Conservation (phyloP, 2,113 vertebrate genomes). For the Astur gentilis region DNA sequence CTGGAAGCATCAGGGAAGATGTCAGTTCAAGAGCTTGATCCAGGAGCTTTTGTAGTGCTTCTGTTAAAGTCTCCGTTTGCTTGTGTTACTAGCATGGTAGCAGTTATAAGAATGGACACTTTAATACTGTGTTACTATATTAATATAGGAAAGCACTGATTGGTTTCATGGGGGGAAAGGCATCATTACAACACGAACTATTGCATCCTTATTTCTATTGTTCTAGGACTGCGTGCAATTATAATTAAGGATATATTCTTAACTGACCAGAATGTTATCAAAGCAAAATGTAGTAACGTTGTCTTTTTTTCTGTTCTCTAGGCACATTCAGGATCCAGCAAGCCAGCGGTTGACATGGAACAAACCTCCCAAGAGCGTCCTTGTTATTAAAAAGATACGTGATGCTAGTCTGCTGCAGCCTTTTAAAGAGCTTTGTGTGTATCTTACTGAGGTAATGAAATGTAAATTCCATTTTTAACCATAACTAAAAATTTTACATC, state of each 20-base stretch:
- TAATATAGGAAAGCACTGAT: fast-evolving
- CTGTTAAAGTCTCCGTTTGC: not conserved
- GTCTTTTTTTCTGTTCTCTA: not conserved
- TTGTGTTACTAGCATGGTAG: not conserved
- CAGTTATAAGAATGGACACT: not conserved
- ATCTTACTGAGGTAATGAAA: conserved; percentile 85
- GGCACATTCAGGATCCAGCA: conserved; percentile 98
- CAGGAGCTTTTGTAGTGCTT: not conserved
- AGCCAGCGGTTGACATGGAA: conserved; percentile 96
- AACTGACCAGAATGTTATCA: not conserved
- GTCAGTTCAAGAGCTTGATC: not conserved
- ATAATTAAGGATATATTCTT: not conserved
- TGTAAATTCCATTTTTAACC: not conserved
- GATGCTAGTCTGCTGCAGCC: conserved; percentile 90
- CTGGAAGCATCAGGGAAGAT: not conserved
- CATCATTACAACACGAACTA: fast-evolving
- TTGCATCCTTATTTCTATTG: not conserved
- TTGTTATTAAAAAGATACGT: conserved; percentile 94
- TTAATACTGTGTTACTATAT: not conserved
- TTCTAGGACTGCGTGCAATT: not conserved
- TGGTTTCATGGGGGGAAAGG: not conserved
- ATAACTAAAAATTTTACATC: not conserved
- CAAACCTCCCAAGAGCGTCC: conserved; percentile 96
- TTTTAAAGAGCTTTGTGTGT: conserved; percentile 91
- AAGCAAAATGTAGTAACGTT: fast-evolving